Conservation (phyloP, 2,113 vertebrate species). For the Gulo gulo region DNA sequence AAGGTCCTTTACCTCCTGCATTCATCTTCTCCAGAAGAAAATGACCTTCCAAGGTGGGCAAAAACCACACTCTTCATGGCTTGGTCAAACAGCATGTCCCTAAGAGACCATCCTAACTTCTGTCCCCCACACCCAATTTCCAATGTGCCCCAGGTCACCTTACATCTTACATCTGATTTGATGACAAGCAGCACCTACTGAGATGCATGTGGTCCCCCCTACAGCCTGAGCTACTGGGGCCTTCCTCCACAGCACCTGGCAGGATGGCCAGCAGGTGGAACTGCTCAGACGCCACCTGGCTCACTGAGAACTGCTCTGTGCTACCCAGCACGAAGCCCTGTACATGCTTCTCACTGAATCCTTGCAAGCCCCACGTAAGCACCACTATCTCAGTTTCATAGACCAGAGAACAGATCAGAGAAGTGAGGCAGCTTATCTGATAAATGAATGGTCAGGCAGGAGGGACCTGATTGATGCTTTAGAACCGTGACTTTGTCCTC, state of each 20-base stretch:
- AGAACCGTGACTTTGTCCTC: background rate
- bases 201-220: background rate
- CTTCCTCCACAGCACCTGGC: background rate
- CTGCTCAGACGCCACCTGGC: rapidly evolving
- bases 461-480: too few relatives aligned
- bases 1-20: background rate
- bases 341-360: background rate
- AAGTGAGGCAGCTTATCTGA: background rate
- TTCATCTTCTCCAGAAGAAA: background rate
- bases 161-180: too few relatives aligned
- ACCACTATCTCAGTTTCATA: background rate
- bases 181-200: background rate
- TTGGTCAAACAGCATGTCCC: background rate
- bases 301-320: rapidly evolving
- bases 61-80: background rate
- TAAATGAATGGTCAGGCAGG: background rate
- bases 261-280: too few relatives aligned
- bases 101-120: background rate
- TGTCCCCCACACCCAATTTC: background rate
- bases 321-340: too few relatives aligned
- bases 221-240: background rate
- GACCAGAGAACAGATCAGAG: background rate
- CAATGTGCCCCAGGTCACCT: background rate
- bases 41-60: too few relatives aligned
- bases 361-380: background rate